Evolutionary conservation across 2,888 invertebrate species (phyloP).

Genomic region (Sphaerophoria taeniata): DNA sequence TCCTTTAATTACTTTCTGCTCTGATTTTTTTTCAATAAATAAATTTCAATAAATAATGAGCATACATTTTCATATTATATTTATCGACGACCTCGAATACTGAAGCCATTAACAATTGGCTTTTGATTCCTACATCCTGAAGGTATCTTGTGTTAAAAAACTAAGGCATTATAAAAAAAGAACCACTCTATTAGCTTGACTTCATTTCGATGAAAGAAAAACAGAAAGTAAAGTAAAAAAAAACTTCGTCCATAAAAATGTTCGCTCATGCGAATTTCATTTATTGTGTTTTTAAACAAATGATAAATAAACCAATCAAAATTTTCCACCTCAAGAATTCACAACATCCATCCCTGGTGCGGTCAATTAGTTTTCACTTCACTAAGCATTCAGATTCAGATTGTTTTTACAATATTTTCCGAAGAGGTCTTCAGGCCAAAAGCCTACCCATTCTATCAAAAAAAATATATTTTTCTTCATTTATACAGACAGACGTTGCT

Average conservation of each 20-base stretch:
- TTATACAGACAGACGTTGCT: background rate
- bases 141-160: too few relatives aligned
- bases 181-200: constrained; percentile 15
- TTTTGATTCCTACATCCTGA: too few relatives aligned
- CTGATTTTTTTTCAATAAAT: too few relatives aligned
- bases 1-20: too few relatives aligned
- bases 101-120: too few relatives aligned
- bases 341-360: constrained; percentile 58
- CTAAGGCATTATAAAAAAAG: background rate
- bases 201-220: constrained; percentile 26
- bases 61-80: too few relatives aligned
- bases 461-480: constrained; percentile 11
- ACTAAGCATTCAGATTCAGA: constrained; percentile 55
- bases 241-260: constrained; percentile 21
- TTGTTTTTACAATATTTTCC: constrained; percentile 65
- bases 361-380: constrained; percentile 74
- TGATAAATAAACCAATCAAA: constrained; percentile 74
- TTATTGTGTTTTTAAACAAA: constrained; percentile 68
- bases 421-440: constrained; percentile 35
- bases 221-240: constrained; percentile 26
- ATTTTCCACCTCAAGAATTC: constrained; percentile 57
- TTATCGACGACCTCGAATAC: too few relatives aligned
- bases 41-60: too few relatives aligned
- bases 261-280: constrained; percentile 57
- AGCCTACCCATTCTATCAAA: constrained; percentile 50